Conservation (phyloP, 1,140 invertebrate genomes). For the Meteorus sp. region DNA sequence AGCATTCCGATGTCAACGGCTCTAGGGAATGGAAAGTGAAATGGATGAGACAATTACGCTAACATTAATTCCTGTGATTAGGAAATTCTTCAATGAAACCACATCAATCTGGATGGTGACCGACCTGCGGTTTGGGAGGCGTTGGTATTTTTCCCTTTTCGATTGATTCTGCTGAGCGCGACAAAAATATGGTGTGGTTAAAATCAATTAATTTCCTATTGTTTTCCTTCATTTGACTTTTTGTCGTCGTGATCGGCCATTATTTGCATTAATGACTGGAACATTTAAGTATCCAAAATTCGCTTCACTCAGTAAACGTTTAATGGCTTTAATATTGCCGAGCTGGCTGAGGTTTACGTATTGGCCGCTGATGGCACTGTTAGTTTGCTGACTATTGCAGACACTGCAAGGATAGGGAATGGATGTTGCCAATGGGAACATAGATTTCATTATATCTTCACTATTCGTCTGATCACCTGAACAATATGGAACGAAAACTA, state of each 20-base stretch:
- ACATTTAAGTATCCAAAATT: slow-evolving; percentile 45
- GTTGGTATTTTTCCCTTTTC: too few relatives aligned
- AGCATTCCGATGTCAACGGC: not conserved
- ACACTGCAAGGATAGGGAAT: slow-evolving; percentile 49
- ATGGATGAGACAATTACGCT: too few relatives aligned
- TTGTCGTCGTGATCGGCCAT: slow-evolving; percentile 15
- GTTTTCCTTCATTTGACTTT: slow-evolving; percentile 29
- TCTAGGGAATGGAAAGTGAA: not conserved
- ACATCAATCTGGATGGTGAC: too few relatives aligned
- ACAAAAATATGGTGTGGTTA: slow-evolving; percentile 8
- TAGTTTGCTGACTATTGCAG: slow-evolving; percentile 25
- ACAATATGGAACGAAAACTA: slow-evolving; percentile 65
- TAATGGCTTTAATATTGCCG: slow-evolving; percentile 37
- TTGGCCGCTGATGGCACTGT: slow-evolving; percentile 27
- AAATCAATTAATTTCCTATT: not conserved
- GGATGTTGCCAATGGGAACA: slow-evolving; percentile 62
- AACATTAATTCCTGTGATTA: too few relatives aligned
- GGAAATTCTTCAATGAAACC: too few relatives aligned
- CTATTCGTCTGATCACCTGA: slow-evolving; percentile 55
- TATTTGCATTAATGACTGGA: slow-evolving; percentile 26
- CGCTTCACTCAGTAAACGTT: slow-evolving; percentile 33
- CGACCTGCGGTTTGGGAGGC: too few relatives aligned
- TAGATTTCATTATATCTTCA: slow-evolving; percentile 55
- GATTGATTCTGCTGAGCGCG: too few relatives aligned
- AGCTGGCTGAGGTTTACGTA: slow-evolving; percentile 36